These are phyloP conservation scores for Rotaria sp. DNA, from an alignment of 2,888 invertebrate species.

Conservation along the genomic window DNA sequence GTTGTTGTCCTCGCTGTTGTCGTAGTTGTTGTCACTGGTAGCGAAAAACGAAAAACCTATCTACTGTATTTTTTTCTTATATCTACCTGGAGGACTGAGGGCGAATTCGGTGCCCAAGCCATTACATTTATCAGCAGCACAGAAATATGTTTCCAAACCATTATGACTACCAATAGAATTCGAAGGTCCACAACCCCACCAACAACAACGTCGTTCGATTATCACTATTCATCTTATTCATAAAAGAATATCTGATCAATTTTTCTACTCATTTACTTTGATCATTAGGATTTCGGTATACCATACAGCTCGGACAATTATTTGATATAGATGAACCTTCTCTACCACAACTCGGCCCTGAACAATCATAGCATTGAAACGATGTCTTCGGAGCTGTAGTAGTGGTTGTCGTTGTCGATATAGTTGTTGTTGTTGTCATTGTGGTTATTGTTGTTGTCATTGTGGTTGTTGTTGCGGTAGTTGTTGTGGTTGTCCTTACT, in stretches of 20 bases:
- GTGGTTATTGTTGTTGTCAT: background rate
- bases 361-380: background rate
- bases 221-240: background rate
- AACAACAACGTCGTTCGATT: conserved; percentile 16
- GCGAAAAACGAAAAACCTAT: too few species aligned
- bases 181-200: background rate
- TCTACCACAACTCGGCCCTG: background rate
- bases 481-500: background rate
- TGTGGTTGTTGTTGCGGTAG: background rate
- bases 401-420: background rate
- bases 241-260: background rate
- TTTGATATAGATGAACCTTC: background rate
- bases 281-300: background rate
- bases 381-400: background rate
- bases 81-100: background rate
- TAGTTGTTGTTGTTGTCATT: background rate
- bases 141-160: background rate
- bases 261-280: background rate
- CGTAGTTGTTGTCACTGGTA: background rate
- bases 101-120: background rate
- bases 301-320: background rate
- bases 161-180: background rate
- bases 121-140: background rate
- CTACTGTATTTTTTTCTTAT: background rate
- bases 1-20: background rate